Evolutionary conservation across 2,888 invertebrate species (phyloP).

Genomic region (Mythimna vitellina): DNA sequence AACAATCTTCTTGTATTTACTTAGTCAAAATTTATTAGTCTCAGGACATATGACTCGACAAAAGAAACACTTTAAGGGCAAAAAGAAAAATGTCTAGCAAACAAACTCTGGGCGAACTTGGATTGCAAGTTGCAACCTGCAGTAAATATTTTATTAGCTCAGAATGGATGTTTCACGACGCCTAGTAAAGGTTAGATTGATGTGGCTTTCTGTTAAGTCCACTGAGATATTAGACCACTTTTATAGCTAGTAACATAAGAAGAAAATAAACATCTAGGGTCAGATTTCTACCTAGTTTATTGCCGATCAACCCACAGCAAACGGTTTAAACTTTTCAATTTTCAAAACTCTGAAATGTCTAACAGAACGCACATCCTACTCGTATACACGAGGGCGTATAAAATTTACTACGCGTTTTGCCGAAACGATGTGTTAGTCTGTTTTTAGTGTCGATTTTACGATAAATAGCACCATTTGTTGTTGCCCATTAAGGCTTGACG

Average conservation of each 20-base stretch:
- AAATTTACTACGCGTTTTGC: slow-evolving; percentile 80
- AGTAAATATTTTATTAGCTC: slow-evolving; percentile 59
- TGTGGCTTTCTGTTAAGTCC: slow-evolving; percentile 39
- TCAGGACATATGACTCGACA: neutral
- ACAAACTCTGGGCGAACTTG: slow-evolving; percentile 36
- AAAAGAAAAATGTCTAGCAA: slow-evolving; percentile 1
- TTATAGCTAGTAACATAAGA: slow-evolving; percentile 65
- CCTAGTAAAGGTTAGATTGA: slow-evolving; percentile 53
- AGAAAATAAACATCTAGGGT: slow-evolving; percentile 65
- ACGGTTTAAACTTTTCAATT: slow-evolving; percentile 60
- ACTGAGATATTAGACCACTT: slow-evolving; percentile 57
- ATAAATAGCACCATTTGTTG: slow-evolving; percentile 87
- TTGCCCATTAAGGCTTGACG: slow-evolving; percentile 81
- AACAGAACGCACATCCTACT: slow-evolving; percentile 55
- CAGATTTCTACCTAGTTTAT: slow-evolving; percentile 54
- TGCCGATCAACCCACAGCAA: slow-evolving; percentile 58
- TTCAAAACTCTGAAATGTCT: slow-evolving; percentile 44
- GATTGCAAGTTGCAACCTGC: slow-evolving; percentile 46
- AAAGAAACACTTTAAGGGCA: neutral
- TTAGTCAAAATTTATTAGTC: neutral
- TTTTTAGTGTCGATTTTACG: slow-evolving; percentile 87
- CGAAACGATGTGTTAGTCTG: slow-evolving; percentile 83
- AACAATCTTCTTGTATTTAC: neutral
- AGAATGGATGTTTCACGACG: slow-evolving; percentile 44
- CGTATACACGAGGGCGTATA: slow-evolving; percentile 68